Percentiles rank a stretch among this genome's conserved stretches.
These are phyloP conservation scores for Synanthedon andrenaeformis DNA, from an alignment of 2,888 invertebrate genomes.

Conservation along the genomic window DNA sequence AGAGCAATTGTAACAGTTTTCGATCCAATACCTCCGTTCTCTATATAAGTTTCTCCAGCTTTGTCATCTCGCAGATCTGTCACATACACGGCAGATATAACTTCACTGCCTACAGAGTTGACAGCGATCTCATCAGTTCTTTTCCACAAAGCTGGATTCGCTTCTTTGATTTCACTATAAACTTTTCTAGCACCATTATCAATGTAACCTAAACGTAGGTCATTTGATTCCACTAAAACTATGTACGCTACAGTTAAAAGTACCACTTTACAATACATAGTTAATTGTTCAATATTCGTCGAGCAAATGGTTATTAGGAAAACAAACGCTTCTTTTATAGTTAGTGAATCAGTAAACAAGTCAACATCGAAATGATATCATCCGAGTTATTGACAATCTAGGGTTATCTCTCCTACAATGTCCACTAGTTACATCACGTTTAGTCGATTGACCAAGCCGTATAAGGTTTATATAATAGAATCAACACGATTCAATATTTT, in stretches of 20 bases:
- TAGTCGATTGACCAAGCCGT: neutral
- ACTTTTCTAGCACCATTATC: slow-evolving; percentile 28
- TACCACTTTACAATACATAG: neutral
- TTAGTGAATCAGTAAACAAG: slow-evolving; percentile 6
- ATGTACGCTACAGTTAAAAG: neutral
- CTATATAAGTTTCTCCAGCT: slow-evolving; percentile 39
- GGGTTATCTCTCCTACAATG: slow-evolving; percentile 1
- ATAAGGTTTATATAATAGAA: no score
- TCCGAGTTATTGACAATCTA: slow-evolving; percentile 1
- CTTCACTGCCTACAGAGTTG: slow-evolving; percentile 30
- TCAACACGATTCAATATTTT: no score
- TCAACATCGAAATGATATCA: slow-evolving; percentile 9
- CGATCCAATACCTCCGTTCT: slow-evolving; percentile 43
- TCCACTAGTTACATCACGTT: slow-evolving; percentile 1
- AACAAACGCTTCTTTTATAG: slow-evolving; percentile 5
- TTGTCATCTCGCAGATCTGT: slow-evolving; percentile 46
- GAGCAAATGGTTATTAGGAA: neutral
- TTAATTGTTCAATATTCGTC: slow-evolving; percentile 1
- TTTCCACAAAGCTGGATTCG: slow-evolving; percentile 45
- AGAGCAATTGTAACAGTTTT: slow-evolving; percentile 42
- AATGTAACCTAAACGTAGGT: slow-evolving; percentile 28
- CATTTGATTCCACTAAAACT: slow-evolving; percentile 16
- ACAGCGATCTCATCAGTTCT: slow-evolving; percentile 41
- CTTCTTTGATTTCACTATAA: slow-evolving; percentile 41
- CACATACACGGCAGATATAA: slow-evolving; percentile 43